Evolutionary conservation across 64 coral and sea anemone species (phyloP), one percentile per base, ranked within the genome.

Genomic region (Exaiptasia diaphana): DNA sequence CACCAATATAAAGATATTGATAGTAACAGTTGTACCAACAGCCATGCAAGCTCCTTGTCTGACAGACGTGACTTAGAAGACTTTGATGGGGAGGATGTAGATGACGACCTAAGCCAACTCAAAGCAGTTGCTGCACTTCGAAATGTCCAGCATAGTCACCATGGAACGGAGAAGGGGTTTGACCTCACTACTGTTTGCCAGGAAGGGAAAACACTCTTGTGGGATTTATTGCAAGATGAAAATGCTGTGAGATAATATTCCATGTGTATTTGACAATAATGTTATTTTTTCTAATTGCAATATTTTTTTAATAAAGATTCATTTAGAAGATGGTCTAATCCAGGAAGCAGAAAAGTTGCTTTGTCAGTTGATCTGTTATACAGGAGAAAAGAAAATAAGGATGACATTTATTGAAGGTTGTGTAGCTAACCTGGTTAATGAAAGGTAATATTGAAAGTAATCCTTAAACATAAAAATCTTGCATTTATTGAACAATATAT

Each of bases 381-480:
- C 85, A 54, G 95, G 95, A 64, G 90, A 99, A 28, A 99, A 89
- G 67, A 99, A 99, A 54, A 87, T 99, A 53, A 85, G 95, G 13
- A 88, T 99, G 89, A 88, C 82, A 36, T 99, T 99, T 38, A 85
- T 99, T 40, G 90, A 99, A 60, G 95, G 95, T 35, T 99, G 95
- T 52, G 39, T 99, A 46, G 76, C 79, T 64, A 99, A 99, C 68
- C 86, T 99, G n/a, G 84, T 90, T 7, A 82, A 88, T 11, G 88
- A 99, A 79, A 99, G 78, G 95, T 97, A 83, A 8, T 53, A n/a
- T 4, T 13, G 17, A 21, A 62, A 5, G n/a, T n/a, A n/a, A n/a
- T n/a, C n/a, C n/a, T n/a, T n/a, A n/a, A n/a, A n/a, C n/a, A n/a
- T n/a, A n/a, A n/a, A n/a, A n/a, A n/a, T n/a, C n/a, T n/a, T n/a